Conservation (phyloP, 2,797 vertebrate species). For the Masticophis lateralis region DNA sequence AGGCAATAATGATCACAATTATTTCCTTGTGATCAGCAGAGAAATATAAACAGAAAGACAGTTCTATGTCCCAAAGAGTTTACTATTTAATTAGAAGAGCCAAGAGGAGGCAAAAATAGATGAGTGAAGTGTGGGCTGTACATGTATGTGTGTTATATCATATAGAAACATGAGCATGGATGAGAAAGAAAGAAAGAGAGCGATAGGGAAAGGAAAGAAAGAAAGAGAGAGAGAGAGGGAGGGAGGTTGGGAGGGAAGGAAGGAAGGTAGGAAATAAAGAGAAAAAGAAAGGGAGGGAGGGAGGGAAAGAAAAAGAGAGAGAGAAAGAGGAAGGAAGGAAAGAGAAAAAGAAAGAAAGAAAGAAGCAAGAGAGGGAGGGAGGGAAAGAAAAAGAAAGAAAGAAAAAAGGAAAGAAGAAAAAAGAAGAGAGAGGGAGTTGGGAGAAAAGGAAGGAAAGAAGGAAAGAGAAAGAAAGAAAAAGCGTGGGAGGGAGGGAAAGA, state of each 20-base stretch:
- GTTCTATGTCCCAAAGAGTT: not conserved
- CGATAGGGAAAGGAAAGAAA: not conserved
- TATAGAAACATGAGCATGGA: not conserved
- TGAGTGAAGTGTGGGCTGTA: not conserved
- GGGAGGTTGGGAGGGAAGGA: too few relatives aligned
- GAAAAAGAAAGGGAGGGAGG: accelerated
- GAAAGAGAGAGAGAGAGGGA: too few relatives aligned
- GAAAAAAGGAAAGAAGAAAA: too few relatives aligned
- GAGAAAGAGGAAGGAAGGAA: constrained; percentile 7
- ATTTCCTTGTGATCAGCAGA: not conserved
- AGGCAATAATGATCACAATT: not conserved
- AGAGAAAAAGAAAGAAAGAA: accelerated
- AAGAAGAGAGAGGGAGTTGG: not conserved
- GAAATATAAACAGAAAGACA: not conserved
- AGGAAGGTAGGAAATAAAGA: accelerated
- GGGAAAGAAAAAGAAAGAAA: not conserved
- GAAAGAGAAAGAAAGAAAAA: too few relatives aligned
- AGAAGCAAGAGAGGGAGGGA: not conserved
- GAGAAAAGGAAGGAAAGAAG: accelerated
- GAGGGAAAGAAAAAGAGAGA: not conserved
- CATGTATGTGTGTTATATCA: not conserved
- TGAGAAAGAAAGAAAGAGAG: too few relatives aligned
- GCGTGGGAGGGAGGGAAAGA: not conserved
- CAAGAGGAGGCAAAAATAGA: not conserved
- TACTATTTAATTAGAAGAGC: not conserved